Conservation (phyloP, 2,113 vertebrate genomes). For the Halcyon malimbica region DNA sequence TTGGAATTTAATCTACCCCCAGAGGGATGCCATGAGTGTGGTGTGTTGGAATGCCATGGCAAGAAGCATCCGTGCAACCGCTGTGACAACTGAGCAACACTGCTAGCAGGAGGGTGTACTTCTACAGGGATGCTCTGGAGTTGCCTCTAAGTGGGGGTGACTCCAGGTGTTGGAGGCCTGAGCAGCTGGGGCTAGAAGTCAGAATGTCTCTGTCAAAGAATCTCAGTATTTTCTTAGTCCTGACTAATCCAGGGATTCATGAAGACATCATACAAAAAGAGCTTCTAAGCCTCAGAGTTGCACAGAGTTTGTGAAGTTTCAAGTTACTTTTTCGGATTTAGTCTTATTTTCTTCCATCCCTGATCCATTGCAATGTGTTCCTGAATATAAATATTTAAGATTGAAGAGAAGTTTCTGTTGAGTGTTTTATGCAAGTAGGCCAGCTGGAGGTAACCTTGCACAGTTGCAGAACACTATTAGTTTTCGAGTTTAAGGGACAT, state of each 20-base stretch:
- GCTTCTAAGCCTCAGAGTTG: background rate
- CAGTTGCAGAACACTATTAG: background rate
- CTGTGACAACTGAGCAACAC: rapidly evolving
- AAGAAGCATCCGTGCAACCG: rapidly evolving
- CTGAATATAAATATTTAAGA: background rate
- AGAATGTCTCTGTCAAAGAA: background rate
- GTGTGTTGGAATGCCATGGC: background rate
- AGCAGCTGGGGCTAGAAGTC: background rate
- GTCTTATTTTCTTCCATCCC: background rate
- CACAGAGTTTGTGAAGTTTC: background rate
- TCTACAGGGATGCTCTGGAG: background rate
- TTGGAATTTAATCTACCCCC: background rate
- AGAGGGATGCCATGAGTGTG: background rate
- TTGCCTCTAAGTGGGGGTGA: background rate
- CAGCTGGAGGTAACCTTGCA: background rate
- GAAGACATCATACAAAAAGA: background rate
- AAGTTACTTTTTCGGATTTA: background rate
- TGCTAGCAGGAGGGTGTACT: background rate
- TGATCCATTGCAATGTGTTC: background rate
- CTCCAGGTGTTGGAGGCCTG: background rate
- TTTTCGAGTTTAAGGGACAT: background rate
- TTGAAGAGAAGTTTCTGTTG: background rate
- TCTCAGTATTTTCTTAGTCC: background rate
- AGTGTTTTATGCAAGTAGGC: background rate
- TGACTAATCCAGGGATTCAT: background rate